A percentile compares a stretch with the other conserved stretches of the same genome.
These are phyloP conservation scores for Pheosia gnoma DNA, from an alignment of 2,888 invertebrate species.

Conservation along the genomic window DNA sequence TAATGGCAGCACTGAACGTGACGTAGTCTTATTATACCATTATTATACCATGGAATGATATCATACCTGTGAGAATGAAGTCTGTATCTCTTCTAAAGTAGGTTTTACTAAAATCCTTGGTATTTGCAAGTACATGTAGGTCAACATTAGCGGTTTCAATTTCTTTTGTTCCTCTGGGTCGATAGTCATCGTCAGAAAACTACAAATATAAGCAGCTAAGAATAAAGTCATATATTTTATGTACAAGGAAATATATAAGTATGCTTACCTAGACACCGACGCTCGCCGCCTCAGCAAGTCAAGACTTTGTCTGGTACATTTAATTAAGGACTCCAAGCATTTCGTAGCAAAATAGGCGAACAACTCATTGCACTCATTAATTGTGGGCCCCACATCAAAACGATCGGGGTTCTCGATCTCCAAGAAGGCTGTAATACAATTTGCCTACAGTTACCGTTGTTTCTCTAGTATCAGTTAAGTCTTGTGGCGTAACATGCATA, in stretches of 20 bases:
- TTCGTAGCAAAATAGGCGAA: conserved; percentile 92
- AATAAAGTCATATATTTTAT: background rate
- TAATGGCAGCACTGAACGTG: too few relatives aligned
- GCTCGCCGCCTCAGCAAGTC: conserved; percentile 87
- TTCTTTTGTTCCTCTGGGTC: conserved; percentile 77
- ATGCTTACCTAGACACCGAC: conserved; percentile 71
- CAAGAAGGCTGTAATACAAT: conserved; percentile 79
- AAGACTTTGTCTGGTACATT: conserved; percentile 88
- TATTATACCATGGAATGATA: background rate
- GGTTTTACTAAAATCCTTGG: conserved; percentile 86
- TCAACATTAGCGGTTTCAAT: conserved; percentile 83
- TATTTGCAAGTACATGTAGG: conserved; percentile 86
- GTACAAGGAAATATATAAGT: conserved; percentile 23
- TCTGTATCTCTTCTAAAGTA: conserved; percentile 88
- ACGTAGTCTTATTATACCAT: too few relatives aligned
- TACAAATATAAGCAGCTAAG: conserved; percentile 34
- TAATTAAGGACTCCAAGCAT: conserved; percentile 89
- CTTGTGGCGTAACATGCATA: conserved; percentile 42
- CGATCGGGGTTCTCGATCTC: conserved; percentile 85
- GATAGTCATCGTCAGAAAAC: conserved; percentile 77
- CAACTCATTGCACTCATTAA: conserved; percentile 91
- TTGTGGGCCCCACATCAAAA: conserved; percentile 84
- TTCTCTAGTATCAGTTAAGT: background rate
- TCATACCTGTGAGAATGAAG: conserved; percentile 84
- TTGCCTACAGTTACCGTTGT: background rate